Base-by-base conservation (phyloP, 2,888 invertebrate species). In the Chaitophorus viminalis region DNA sequence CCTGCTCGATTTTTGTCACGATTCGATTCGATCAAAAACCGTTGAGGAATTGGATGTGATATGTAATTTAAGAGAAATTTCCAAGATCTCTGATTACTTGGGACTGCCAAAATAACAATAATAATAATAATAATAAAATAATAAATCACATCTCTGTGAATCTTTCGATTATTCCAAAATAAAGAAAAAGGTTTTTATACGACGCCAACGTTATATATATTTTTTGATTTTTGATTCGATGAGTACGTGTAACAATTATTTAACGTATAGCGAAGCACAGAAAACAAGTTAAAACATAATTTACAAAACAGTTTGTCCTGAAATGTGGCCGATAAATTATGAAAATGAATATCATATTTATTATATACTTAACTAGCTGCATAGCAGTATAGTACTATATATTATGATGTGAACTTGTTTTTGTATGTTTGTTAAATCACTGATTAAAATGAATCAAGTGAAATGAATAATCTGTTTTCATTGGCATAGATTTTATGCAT, bases 21-120 rank as follows among this genome's bases (percentile, higher is more conserved):
- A 60, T 75, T 83, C 60, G 60, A 75, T 75, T 65, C 83, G 29
- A 60, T 14, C 83, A 60, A 21, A 75, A 76, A 65, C 46, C 25
- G n/a, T 46, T 3, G 31, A 5, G 3, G 75, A 25, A 76, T 76
- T 25, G 83, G 74, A 83, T 79, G n/a, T 18, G 60, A 75, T 84
- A 31, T 76, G 31, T 65, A 84, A 84, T 84, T 84, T 84, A n/a
- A 76, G 65, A 84, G 84, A 84, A 84, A 84, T 76, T 84, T 74
- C 21, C 14, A n/a, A 33, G 33, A 54, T 52, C 82, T 54, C 60
- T 60, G 60, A 83, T 83, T 75, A 29, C 29, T 75, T 29, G 29
- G 21, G 29, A 33, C 29, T 6, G 17, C 36, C 60, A 36, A 54
- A 83, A 83, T 60, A 75, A 60, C 36, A 82, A 74, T 46, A 31